These are phyloP conservation scores for Pararge aegeria DNA, from an alignment of 1,140 invertebrate species.

Conservation along the genomic window DNA sequence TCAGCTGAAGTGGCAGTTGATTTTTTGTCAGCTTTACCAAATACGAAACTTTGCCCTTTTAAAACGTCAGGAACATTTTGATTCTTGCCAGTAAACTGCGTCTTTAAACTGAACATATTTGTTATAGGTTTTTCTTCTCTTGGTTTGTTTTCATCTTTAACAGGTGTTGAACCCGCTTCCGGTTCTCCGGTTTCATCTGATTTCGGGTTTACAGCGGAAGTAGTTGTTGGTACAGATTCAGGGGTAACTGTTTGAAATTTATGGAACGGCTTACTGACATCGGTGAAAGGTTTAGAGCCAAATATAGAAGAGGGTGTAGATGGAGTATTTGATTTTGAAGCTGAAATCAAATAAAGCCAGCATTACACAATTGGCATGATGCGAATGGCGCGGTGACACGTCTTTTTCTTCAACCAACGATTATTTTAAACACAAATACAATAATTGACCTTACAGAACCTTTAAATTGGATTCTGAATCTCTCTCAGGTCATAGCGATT, in stretches of 20 bases:
- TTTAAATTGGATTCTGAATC: too few species aligned
- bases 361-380: too few species aligned
- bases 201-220: conserved; percentile 24
- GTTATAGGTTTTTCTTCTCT: conserved; percentile 43
- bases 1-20: too few species aligned
- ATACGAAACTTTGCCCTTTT: conserved; percentile 34
- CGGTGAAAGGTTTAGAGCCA: conserved; percentile 26
- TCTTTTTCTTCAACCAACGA: too few species aligned
- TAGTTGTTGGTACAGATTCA: conserved; percentile 16
- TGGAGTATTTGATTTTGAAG: conserved; percentile 31
- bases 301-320: conserved; percentile 30
- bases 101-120: conserved; percentile 43
- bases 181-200: conserved; percentile 56
- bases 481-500: too few species aligned
- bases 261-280: conserved; percentile 26
- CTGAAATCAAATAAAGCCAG: conserved; percentile 22
- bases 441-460: too few species aligned
- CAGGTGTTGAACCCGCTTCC: conserved; percentile 30
- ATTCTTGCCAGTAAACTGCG: conserved; percentile 19
- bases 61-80: conserved; percentile 53
- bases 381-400: too few species aligned
- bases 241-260: conserved; percentile 25
- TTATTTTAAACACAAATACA: too few species aligned
- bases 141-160: conserved; percentile 28
- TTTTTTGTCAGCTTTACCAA: conserved; percentile 40